These are phyloP conservation scores for Masnerella sp. DNA, from an alignment of 2,888 invertebrate genomes.

Conservation along the genomic window DNA sequence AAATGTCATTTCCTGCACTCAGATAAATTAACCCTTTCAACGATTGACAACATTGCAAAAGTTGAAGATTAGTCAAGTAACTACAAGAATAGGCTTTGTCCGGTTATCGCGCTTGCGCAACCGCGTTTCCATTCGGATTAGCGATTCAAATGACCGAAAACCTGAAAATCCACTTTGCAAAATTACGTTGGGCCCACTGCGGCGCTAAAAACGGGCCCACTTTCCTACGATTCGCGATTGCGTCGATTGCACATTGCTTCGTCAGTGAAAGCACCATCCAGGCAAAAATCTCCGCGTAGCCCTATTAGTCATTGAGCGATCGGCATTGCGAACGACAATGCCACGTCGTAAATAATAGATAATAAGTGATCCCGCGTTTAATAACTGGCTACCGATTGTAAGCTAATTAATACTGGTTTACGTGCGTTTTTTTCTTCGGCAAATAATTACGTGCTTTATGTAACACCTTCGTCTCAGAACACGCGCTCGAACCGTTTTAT, in stretches of 20 bases:
- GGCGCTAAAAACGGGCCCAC: conserved; percentile 29
- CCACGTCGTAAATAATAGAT: conserved; percentile 37
- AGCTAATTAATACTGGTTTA: conserved; percentile 42
- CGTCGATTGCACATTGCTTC: conserved; percentile 34
- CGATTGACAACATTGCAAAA: neutral
- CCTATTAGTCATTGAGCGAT: neutral
- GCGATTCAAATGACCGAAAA: conserved; percentile 21
- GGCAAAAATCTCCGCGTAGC: neutral
- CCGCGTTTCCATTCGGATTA: conserved; percentile 10
- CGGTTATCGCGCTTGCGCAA: conserved; percentile 16
- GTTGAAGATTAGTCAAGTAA: neutral
- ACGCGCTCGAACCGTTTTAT: neutral
- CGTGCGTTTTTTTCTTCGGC: conserved; percentile 14
- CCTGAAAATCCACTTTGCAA: conserved; percentile 44
- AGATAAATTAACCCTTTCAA: too few relatives aligned
- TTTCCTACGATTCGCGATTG: conserved; percentile 20
- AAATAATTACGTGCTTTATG: conserved; percentile 35
- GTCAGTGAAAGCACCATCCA: conserved; percentile 20
- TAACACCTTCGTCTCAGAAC: conserved; percentile 10
- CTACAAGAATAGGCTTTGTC: neutral
- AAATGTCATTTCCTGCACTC: too few relatives aligned
- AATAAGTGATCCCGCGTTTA: conserved; percentile 18
- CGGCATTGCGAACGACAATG: conserved; percentile 23
- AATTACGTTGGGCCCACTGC: conserved; percentile 2
- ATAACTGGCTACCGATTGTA: conserved; percentile 36